A percentile compares a stretch with the other conserved stretches of the same genome.
Conservation (phyloP, 2,888 invertebrate genomes). For the Blera fallax region DNA sequence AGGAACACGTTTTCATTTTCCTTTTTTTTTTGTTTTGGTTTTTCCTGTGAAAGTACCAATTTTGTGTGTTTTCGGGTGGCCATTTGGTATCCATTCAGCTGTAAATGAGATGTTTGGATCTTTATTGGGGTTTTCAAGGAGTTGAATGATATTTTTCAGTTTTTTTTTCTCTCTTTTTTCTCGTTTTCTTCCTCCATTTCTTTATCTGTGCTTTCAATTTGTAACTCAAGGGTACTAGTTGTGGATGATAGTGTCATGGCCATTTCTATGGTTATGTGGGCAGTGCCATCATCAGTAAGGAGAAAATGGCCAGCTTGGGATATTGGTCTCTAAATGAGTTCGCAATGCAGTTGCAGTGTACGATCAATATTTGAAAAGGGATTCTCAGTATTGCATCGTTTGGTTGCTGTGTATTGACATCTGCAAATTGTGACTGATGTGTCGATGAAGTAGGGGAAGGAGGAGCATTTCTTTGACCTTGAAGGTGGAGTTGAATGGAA, state of each 20-base stretch:
- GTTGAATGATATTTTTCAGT: conserved; percentile 37
- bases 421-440: conserved; percentile 17
- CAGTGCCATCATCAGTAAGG: not conserved
- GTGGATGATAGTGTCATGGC: conserved; percentile 62
- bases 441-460: no score
- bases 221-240: conserved; percentile 54
- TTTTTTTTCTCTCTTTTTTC: conserved; percentile 13
- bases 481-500: no score
- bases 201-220: conserved; percentile 47
- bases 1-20: conserved; percentile 43
- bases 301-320: conserved; percentile 34
- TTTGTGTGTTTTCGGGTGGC: conserved; percentile 67
- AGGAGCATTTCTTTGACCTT: no score
- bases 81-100: conserved; percentile 71
- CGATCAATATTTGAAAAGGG: conserved; percentile 57
- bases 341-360: conserved; percentile 68
- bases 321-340: conserved; percentile 57
- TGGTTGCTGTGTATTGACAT: conserved; percentile 22
- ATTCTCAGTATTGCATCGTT: conserved; percentile 24
- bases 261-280: conserved; percentile 27
- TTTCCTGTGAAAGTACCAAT: conserved; percentile 59
- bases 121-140: conserved; percentile 69
- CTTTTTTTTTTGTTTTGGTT: not conserved
- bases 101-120: conserved; percentile 72
- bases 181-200: not conserved